Base-by-base conservation (phyloP, 64 coral and sea anemone genomes). In the Actinia tenebrosa region DNA sequence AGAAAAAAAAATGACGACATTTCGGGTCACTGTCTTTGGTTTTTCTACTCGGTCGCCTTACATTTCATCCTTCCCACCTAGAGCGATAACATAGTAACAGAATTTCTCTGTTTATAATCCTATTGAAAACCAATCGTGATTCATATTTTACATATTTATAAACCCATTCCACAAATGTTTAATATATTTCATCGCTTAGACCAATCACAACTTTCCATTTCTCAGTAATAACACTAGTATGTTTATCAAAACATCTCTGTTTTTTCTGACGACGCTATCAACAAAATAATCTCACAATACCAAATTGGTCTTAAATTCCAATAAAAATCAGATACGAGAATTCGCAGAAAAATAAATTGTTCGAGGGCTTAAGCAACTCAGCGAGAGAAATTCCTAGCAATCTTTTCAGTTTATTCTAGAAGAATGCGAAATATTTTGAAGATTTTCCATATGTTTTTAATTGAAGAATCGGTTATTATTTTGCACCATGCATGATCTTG, bases 201-300 rank as follows among this genome's bases (percentile, higher is more conserved):
- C 69, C 69, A 75, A 75, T 75, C 69, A 75, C 27, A 75, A 11
- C 9, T 30, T 75, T 25, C 25, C 26, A 42, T 75, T 26, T 43
- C 26, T 75, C 25, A 75, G 42, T 5, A 37, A 30, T 75, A 75
- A 75, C 10, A 75, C 26, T 42, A 30, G 11, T 13, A 14, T 75
- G 25, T 75, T 75, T 75, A 75, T 75, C 69, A 75, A 66, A 75
- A 75, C 69, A 75, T 30, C n/a, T 75, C 69, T 14, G 69, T 75
- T 26, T 26, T 75, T 75, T 27, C 69, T 75, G 69, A 11, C 69
- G 10, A 75, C 23, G 25, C 69, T 75, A 75, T 75, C 69, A 3
- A 13, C 69, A 75, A 75, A 26, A 75, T 75, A 75, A 75, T 75
- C 69, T 75, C 26, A 75, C 69, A 13, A 37, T n/a, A 75, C 69